Conservation (phyloP, 2,113 vertebrate species). For the Muntiacus muntjak region DNA sequence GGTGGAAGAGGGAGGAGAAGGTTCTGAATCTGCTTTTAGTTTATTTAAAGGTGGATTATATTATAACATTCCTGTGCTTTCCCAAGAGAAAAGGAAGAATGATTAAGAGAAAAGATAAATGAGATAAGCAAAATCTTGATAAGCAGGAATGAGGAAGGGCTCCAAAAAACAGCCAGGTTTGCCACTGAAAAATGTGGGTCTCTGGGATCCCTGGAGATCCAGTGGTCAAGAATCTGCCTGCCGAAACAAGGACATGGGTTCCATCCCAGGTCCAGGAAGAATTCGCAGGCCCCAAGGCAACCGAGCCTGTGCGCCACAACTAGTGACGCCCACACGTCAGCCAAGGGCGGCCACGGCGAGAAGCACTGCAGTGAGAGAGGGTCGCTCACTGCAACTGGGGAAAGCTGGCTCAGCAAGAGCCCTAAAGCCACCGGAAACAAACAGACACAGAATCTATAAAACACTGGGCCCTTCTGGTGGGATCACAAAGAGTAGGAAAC, state of each 20-base stretch:
- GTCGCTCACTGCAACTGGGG: accelerated
- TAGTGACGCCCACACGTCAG: too few species aligned
- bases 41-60: background rate
- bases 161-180: background rate
- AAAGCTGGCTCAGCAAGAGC: background rate
- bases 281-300: accelerated
- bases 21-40: background rate
- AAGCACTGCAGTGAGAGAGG: background rate
- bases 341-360: accelerated
- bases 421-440: background rate
- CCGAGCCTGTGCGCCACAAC: background rate
- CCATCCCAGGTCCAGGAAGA: background rate
- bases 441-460: background rate
- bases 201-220: background rate
- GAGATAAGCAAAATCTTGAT: background rate
- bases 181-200: background rate
- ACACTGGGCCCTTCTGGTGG: background rate
- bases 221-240: background rate
- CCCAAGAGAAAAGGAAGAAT: background rate
- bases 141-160: background rate
- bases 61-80: background rate
- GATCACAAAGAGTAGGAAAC: background rate
- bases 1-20: background rate
- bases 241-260: background rate
- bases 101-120: background rate